These are phyloP conservation scores for Campoplex capitator DNA, from an alignment of 2,888 invertebrate species.

Conservation along the genomic window DNA sequence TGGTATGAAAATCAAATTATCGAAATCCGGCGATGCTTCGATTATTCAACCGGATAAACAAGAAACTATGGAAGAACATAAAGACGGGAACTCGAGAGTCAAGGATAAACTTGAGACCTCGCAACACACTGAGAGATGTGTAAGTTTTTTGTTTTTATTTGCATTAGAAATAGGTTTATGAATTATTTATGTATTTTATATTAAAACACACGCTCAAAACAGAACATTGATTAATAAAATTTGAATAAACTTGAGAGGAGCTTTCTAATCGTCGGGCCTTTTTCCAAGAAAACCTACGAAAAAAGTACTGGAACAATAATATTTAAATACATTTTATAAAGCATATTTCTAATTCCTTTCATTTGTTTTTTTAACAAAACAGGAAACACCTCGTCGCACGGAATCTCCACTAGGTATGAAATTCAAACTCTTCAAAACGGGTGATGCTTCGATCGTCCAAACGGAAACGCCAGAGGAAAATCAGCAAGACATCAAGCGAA, in stretches of 20 bases:
- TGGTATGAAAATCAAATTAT: slow-evolving; percentile 72
- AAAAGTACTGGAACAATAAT: no score
- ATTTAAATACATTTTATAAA: background rate
- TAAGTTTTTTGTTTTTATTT: slow-evolving; percentile 25
- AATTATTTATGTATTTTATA: no score
- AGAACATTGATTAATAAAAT: background rate
- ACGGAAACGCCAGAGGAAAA: slow-evolving; percentile 69
- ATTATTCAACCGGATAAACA: slow-evolving; percentile 74
- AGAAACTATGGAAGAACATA: slow-evolving; percentile 57
- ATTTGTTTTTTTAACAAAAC: background rate
- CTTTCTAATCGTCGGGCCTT: no score
- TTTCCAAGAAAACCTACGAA: no score
- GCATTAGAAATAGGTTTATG: background rate
- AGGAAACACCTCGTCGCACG: slow-evolving; percentile 70
- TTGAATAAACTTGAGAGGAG: background rate
- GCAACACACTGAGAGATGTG: slow-evolving; percentile 41
- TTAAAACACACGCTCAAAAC: background rate
- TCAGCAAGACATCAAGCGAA: slow-evolving; percentile 70
- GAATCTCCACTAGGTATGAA: slow-evolving; percentile 81
- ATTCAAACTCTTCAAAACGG: slow-evolving; percentile 78
- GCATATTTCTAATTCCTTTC: background rate
- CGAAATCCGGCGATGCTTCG: slow-evolving; percentile 72
- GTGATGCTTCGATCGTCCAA: slow-evolving; percentile 71
- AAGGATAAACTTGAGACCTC: slow-evolving; percentile 71
- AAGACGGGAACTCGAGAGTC: slow-evolving; percentile 56